These are phyloP conservation scores for Bambusicola thoracicus DNA, from an alignment of 2,113 vertebrate species.

Conservation along the genomic window DNA sequence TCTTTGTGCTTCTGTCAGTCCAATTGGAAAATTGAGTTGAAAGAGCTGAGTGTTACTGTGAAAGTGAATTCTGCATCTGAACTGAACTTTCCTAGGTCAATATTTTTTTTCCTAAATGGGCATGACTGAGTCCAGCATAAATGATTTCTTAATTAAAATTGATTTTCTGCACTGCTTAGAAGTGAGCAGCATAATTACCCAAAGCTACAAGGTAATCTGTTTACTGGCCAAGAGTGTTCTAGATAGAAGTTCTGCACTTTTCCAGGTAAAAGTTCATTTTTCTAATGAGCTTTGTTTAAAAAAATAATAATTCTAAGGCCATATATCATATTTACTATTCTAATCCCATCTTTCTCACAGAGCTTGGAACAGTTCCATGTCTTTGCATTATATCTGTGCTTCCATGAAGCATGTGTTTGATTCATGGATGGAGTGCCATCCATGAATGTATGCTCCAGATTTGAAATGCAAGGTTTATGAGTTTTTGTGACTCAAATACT, in stretches of 20 bases:
- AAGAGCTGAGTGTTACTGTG: slow-evolving; percentile 33
- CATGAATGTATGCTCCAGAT: background rate
- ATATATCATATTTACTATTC: background rate
- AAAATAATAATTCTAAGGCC: background rate
- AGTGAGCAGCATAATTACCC: slow-evolving; percentile 61
- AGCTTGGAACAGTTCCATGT: background rate
- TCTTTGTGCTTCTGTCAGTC: slow-evolving; percentile 50
- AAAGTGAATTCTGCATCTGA: slow-evolving; percentile 49
- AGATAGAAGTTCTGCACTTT: background rate
- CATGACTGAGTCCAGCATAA: slow-evolving; percentile 47
- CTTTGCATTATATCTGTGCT: background rate
- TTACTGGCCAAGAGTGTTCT: slow-evolving; percentile 30
- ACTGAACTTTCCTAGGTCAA: slow-evolving; percentile 61
- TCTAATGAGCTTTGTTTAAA: background rate
- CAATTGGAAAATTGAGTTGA: slow-evolving; percentile 57
- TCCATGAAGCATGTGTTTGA: background rate
- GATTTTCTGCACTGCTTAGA: slow-evolving; percentile 69
- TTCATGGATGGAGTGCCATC: background rate
- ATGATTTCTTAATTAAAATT: slow-evolving; percentile 76
- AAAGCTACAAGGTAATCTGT: slow-evolving; percentile 47
- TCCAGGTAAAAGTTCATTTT: background rate
- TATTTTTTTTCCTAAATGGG: slow-evolving; percentile 39
- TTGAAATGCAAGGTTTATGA: background rate
- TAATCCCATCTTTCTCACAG: background rate
- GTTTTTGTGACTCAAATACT: background rate